Conservation (phyloP, 2,888 invertebrate genomes). For the Conchocele bisecta region DNA sequence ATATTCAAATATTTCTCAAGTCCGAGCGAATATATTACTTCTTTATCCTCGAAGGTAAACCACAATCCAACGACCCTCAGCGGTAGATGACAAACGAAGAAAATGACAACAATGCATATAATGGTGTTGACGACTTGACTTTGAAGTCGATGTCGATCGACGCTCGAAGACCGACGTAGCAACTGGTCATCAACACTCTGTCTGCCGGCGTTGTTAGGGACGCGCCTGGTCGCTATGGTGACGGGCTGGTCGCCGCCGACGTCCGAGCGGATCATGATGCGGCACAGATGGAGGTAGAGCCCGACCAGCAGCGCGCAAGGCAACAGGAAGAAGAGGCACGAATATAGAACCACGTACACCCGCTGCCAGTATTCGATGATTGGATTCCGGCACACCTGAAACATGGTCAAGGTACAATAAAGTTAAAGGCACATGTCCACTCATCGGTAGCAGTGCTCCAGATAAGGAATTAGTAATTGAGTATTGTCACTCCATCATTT, state of each 20-base stretch:
- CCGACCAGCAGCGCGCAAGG: slow-evolving; percentile 28
- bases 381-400: slow-evolving; percentile 48
- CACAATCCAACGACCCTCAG: slow-evolving; percentile 45
- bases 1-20: slow-evolving; percentile 40
- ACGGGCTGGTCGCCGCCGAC: not conserved
- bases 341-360: slow-evolving; percentile 16
- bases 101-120: slow-evolving; percentile 34
- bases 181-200: too few species aligned
- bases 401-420: too few species aligned
- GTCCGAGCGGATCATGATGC: slow-evolving; percentile 5
- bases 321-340: slow-evolving; percentile 25
- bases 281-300: slow-evolving; percentile 37
- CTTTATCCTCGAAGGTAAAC: slow-evolving; percentile 27
- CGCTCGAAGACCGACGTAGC: too few species aligned
- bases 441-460: too few species aligned
- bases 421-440: too few species aligned
- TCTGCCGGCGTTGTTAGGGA: too few species aligned
- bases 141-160: slow-evolving; percentile 9
- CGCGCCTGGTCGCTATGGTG: too few species aligned
- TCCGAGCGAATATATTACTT: slow-evolving; percentile 30
- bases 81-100: slow-evolving; percentile 51
- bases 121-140: slow-evolving; percentile 45
- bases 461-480: too few species aligned
- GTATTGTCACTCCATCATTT: too few species aligned
- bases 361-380: slow-evolving; percentile 29